A percentile compares a stretch with the other conserved stretches of the same genome.
These are phyloP conservation scores for Danio aesculapii DNA, from an alignment of 2,797 vertebrate genomes.

Conservation along the genomic window DNA sequence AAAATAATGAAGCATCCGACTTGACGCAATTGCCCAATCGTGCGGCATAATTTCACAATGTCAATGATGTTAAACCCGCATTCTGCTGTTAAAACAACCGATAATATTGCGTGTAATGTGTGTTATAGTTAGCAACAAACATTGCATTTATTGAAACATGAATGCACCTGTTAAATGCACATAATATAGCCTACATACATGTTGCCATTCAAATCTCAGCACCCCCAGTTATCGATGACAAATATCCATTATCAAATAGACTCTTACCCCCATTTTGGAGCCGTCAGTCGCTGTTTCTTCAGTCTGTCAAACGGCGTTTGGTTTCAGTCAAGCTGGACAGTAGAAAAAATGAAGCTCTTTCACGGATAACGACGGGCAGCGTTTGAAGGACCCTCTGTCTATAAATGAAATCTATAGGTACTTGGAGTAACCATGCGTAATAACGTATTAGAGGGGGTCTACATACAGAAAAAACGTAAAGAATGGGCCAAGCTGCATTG, in stretches of 20 bases:
- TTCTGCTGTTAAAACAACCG: neutral
- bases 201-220: neutral
- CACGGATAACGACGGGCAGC: constrained; percentile 9
- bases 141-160: neutral
- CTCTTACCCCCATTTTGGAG: constrained; percentile 81
- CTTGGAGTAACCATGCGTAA: constrained; percentile 28
- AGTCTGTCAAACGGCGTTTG: constrained; percentile 54
- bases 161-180: neutral
- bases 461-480: constrained; percentile 42
- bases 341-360: constrained; percentile 50
- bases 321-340: constrained; percentile 57
- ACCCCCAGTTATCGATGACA: neutral
- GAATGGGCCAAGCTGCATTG: constrained; percentile 41
- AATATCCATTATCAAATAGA: neutral
- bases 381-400: constrained; percentile 20
- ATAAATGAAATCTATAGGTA: constrained; percentile 28
- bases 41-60: constrained; percentile 15
- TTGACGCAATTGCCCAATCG: constrained; percentile 43
- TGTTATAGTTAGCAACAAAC: neutral
- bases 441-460: constrained; percentile 30
- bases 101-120: neutral
- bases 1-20: constrained; percentile 38
- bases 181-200: neutral
- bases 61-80: constrained; percentile 1
- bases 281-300: constrained; percentile 69